Evolutionary conservation across 1,140 invertebrate species (phyloP).

Genomic region (Pseudomyrmex pallidus): DNA sequence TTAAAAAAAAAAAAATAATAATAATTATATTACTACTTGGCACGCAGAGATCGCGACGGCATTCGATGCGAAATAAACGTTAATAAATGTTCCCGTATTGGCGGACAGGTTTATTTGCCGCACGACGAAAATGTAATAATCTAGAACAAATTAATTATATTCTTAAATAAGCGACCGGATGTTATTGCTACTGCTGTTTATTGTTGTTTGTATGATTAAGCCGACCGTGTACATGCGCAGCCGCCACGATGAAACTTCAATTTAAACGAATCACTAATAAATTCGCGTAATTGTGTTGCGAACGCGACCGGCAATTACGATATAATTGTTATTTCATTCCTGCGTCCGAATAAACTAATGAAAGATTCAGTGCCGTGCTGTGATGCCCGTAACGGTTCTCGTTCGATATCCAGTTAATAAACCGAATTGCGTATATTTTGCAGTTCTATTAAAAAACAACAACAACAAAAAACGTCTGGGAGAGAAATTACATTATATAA

Average conservation of each 20-base stretch:
- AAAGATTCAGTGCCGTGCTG: slow-evolving; percentile 49
- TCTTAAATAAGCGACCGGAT: slow-evolving; percentile 56
- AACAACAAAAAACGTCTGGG: neutral
- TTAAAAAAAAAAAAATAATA: slow-evolving; percentile 33
- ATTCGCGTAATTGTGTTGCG: slow-evolving; percentile 56
- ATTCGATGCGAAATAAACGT: slow-evolving; percentile 56
- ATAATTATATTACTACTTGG: slow-evolving; percentile 52
- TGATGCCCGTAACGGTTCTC: slow-evolving; percentile 20
- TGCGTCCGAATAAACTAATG: slow-evolving; percentile 56
- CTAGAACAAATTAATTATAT: slow-evolving; percentile 66
- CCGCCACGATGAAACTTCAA: slow-evolving; percentile 53
- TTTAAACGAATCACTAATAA: slow-evolving; percentile 61
- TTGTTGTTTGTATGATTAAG: slow-evolving; percentile 61
- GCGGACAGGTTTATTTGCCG: slow-evolving; percentile 55
- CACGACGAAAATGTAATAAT: slow-evolving; percentile 57
- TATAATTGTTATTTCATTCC: slow-evolving; percentile 61
- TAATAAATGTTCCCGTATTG: slow-evolving; percentile 56
- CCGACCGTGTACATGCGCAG: slow-evolving; percentile 30
- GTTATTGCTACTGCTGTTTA: slow-evolving; percentile 56
- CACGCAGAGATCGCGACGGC: neutral
- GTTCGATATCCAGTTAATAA: slow-evolving; percentile 48
- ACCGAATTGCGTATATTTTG: slow-evolving; percentile 30
- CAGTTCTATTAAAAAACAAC: neutral
- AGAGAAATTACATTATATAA: neutral
- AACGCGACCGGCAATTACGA: slow-evolving; percentile 56